These are phyloP conservation scores for Patiria pectinifera DNA, from an alignment of 53 echinoderm and acorn worm genomes.

Conservation along the genomic window DNA sequence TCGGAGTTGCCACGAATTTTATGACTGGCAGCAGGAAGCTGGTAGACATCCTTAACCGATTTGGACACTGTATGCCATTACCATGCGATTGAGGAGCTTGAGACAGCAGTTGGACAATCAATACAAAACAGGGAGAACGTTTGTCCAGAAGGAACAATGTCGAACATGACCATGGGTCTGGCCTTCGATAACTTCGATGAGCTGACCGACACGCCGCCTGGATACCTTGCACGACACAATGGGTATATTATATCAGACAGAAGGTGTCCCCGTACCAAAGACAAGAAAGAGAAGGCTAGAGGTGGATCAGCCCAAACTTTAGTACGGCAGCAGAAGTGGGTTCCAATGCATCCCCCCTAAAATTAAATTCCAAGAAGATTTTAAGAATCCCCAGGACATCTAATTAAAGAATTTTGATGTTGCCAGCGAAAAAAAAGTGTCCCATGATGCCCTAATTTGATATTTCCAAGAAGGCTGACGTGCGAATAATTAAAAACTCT, in stretches of 20 bases:
- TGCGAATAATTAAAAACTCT: too few relatives aligned
- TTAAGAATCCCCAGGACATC: too few relatives aligned
- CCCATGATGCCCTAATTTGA: too few relatives aligned
- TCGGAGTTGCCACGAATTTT: slow-evolving; percentile 8
- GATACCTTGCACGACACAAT: slow-evolving; percentile 33
- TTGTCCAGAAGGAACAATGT: neutral
- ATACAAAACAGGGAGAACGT: neutral
- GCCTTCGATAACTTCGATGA: slow-evolving; percentile 35
- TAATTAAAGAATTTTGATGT: too few relatives aligned
- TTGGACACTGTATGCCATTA: neutral
- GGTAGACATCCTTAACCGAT: slow-evolving; percentile 9
- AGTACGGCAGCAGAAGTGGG: too few relatives aligned
- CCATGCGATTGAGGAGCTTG: neutral
- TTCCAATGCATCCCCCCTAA: too few relatives aligned
- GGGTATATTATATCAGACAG: slow-evolving; percentile 34
- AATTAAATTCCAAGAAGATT: too few relatives aligned
- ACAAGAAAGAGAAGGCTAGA: too few relatives aligned
- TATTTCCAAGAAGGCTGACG: too few relatives aligned
- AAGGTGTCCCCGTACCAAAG: too few relatives aligned
- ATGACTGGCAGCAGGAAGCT: slow-evolving; percentile 32
- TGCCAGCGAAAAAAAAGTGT: too few relatives aligned
- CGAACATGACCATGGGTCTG: neutral
- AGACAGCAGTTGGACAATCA: neutral
- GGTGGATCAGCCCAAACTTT: too few relatives aligned
- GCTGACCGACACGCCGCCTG: neutral